phyloP scores from a whole-genome alignment of 2,888 invertebrate species.

The Melinaea marsaeus region DNA sequence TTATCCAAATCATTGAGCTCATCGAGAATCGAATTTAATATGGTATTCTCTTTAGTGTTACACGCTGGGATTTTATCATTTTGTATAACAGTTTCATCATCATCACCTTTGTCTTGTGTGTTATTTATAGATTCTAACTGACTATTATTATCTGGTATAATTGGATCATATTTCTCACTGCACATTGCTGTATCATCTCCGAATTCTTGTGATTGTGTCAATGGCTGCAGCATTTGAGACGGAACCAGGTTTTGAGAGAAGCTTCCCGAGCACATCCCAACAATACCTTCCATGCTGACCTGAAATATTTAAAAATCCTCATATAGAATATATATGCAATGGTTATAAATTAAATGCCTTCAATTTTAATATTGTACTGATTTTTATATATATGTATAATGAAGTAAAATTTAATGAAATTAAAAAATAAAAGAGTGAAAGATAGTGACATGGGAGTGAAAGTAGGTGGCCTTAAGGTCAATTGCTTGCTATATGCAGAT shows the following conservation, averaged over 20 bases:
- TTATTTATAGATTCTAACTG: neutral
- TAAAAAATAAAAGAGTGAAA: too few species aligned
- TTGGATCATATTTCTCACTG: constrained; percentile 74
- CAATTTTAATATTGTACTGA: too few species aligned
- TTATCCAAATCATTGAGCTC: constrained; percentile 58
- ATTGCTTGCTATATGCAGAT: too few species aligned
- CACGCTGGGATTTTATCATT: constrained; percentile 10
- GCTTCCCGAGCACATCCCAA: constrained; percentile 78
- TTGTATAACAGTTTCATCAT: constrained; percentile 10
- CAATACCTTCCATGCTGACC: constrained; percentile 71
- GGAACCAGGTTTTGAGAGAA: constrained; percentile 63
- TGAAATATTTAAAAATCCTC: constrained; percentile 33
- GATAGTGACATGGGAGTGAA: too few species aligned
- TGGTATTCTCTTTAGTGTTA: constrained; percentile 28
- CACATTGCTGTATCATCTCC: constrained; percentile 75
- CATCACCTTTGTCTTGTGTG: neutral
- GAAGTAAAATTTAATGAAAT: too few species aligned
- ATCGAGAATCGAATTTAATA: constrained; percentile 59
- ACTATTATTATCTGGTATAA: constrained; percentile 42
- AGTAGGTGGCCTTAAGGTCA: too few species aligned
- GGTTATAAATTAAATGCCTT: too few species aligned
- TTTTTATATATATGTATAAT: too few species aligned
- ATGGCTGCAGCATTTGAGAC: constrained; percentile 49
- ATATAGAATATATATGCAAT: neutral
- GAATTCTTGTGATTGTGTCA: constrained; percentile 54